A percentile compares a stretch with the other conserved stretches of the same genome.
phyloP scores from a whole-genome alignment of 2,113 vertebrate genomes.

The Myotis brandtii region DNA sequence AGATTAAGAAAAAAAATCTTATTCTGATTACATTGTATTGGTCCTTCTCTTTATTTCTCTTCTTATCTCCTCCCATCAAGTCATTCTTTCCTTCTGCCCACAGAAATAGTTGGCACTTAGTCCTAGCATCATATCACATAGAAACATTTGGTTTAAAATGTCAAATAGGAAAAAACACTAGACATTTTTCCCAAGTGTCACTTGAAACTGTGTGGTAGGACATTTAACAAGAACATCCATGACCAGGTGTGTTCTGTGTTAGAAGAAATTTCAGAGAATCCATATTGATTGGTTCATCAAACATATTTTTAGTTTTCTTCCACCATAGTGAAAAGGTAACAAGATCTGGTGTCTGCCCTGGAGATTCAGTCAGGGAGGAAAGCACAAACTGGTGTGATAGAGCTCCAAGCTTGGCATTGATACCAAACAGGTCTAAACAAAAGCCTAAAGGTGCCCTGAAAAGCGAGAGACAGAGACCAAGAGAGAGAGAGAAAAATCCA shows the following conservation, averaged over 20 bases:
- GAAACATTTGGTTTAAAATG: conserved; percentile 63
- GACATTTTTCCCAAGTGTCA: conserved; percentile 10
- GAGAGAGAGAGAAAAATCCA: neutral
- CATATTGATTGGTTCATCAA: neutral
- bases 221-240: neutral
- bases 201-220: conserved; percentile 12
- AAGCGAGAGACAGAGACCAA: neutral
- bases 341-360: neutral
- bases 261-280: conserved; percentile 41
- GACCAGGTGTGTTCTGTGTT: conserved; percentile 38
- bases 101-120: conserved; percentile 61
- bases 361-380: neutral
- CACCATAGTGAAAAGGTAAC: neutral
- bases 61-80: conserved; percentile 23
- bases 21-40: conserved; percentile 53
- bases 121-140: conserved; percentile 40
- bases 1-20: conserved; percentile 63
- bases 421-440: neutral
- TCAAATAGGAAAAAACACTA: conserved; percentile 51
- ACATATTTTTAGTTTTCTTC: conserved; percentile 42
- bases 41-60: conserved; percentile 64
- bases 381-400: neutral
- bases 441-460: neutral
- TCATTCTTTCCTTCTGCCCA: conserved; percentile 59
- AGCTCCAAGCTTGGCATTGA: neutral